Conservation (phyloP, 2,888 invertebrate species). For the Acronicta leporina region DNA sequence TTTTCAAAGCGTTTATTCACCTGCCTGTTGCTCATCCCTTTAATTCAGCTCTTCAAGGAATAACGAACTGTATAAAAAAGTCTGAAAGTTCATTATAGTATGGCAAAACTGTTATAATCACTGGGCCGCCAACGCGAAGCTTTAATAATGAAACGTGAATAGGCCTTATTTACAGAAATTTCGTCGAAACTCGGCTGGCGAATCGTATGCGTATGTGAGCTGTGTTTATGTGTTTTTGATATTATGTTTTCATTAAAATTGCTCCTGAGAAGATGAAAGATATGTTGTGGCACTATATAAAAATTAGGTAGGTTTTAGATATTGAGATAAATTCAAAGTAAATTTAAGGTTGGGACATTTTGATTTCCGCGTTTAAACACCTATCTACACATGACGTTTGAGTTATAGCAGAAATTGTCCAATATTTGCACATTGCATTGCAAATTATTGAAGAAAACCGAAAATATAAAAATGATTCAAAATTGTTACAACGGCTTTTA, state of each 20-base stretch:
- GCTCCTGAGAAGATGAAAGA: slow-evolving; percentile 1
- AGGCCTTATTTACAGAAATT: slow-evolving; percentile 46
- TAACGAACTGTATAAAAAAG: slow-evolving; percentile 19
- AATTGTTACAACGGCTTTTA: too few species aligned
- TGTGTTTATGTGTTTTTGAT: slow-evolving; percentile 30
- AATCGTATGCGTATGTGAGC: slow-evolving; percentile 22
- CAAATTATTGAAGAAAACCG: too few species aligned
- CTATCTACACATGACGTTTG: too few species aligned
- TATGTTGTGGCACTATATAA: slow-evolving; percentile 1
- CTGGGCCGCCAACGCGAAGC: slow-evolving; percentile 38
- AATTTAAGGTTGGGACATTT: too few species aligned
- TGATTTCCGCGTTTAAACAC: too few species aligned
- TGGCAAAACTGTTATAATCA: slow-evolving; percentile 44
- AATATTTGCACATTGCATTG: too few species aligned
- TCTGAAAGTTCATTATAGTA: slow-evolving; percentile 24
- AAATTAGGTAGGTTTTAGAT: too few species aligned
- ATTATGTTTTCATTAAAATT: slow-evolving; percentile 21
- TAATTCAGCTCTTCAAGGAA: slow-evolving; percentile 17
- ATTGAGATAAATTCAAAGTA: too few species aligned
- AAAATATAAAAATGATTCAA: too few species aligned
- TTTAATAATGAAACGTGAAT: slow-evolving; percentile 58
- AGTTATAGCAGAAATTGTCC: too few species aligned
- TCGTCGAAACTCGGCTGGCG: slow-evolving; percentile 19
- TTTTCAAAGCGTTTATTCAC: slow-evolving; percentile 55
- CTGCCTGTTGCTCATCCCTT: slow-evolving; percentile 63